Evolutionary conservation across 2,888 invertebrate genomes (phyloP).

Genomic region (Thera obeliscata): DNA sequence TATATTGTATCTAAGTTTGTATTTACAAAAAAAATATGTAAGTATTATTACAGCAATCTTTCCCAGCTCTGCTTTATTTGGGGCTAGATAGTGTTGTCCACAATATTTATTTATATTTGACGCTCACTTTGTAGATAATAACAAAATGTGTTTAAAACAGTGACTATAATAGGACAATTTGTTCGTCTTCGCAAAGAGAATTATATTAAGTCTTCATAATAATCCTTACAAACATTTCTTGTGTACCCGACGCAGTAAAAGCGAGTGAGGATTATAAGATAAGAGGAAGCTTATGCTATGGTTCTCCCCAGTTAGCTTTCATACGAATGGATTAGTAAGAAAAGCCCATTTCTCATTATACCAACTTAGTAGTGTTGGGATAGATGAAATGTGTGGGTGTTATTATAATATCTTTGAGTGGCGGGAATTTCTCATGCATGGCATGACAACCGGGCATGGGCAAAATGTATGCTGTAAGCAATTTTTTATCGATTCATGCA

Average conservation of each 20-base stretch:
- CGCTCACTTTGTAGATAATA: background rate
- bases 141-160: too few relatives aligned
- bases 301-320: constrained; percentile 12
- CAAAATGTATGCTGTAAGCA: constrained; percentile 24
- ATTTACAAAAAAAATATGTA: too few relatives aligned
- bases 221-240: constrained; percentile 20
- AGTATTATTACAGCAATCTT: too few relatives aligned
- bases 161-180: background rate
- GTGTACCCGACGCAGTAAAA: constrained; percentile 16
- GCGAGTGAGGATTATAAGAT: constrained; percentile 26
- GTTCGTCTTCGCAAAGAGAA: constrained; percentile 12
- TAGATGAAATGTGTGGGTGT: too few relatives aligned
- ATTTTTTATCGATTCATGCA: constrained; percentile 6
- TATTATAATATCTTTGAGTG: too few relatives aligned
- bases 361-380: constrained; percentile 1
- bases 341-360: constrained; percentile 12
- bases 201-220: constrained; percentile 9
- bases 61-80: too few relatives aligned
- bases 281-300: constrained; percentile 16
- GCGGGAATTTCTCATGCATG: constrained; percentile 8
- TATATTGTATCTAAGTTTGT: too few relatives aligned
- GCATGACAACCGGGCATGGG: constrained; percentile 22
- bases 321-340: constrained; percentile 15
- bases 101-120: background rate
- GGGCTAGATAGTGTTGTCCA: too few relatives aligned